Evolutionary conservation across 2,797 vertebrate genomes (phyloP), one percentile per base, ranked within the genome.

Genomic region (Telmatherina bonti): DNA sequence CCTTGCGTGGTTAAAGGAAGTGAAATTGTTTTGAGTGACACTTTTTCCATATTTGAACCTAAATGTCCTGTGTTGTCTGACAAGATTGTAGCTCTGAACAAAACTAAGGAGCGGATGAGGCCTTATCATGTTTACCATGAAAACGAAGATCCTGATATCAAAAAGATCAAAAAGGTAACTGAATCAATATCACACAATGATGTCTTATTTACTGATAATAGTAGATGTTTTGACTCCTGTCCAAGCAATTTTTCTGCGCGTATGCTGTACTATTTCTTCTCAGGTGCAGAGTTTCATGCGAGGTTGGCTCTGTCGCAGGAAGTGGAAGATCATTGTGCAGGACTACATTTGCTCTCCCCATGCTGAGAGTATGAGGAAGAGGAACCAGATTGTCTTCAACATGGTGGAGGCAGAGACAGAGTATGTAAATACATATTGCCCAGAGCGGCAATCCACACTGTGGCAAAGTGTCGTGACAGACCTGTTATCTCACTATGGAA

Each of bases 151-250:
- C 98, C 97, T 5, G 98, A 99, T 80, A 99, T 99, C 67, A 99
- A 99, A 92, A 99, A 99, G 92, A 99, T 99, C 73, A 99, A 98
- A 91, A 99, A 99, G 97, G 98, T 98, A 93, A 71, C 43, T 9
- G 13, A 27, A 22, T 56, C 12, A 29, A 5, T 16, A 41, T 16
- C 16, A 41, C 38, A 43, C 20, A 6, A 43, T 43, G 41, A 20
- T 43, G 8, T 16, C 38, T 41, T 11, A 24, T 52, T 29, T 7
- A 38, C 11, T 62, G 27, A 10, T 9, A 45, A 24, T 18, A 55
- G 20, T 31, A 55, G 2, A 6, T 38, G 53, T 11, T 26, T 2
- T 36, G 29, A 5, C 0, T 36, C 18, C 24, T 16, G 2, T 8
- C 35, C 12, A 13, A 16, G 57, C 61, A 54, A 36, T 73, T n/a